Conservation (phyloP, 2,113 vertebrate species). For the Python bivittatus region DNA sequence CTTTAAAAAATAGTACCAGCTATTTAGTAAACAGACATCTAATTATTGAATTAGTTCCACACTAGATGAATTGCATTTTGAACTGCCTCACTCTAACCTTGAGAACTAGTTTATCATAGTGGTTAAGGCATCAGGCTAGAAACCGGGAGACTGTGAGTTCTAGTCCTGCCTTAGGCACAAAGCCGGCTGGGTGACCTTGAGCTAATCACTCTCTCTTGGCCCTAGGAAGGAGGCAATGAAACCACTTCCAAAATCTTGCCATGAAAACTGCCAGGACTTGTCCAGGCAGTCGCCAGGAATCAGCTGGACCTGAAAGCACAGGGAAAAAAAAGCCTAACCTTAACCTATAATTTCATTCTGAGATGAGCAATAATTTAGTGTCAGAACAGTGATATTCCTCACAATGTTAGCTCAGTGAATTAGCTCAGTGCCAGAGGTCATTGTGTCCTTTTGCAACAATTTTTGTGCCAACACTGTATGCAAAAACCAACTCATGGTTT, state of each 20-base stretch:
- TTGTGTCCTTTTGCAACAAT: background rate
- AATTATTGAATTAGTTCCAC: background rate
- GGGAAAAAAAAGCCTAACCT: background rate
- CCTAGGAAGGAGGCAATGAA: background rate
- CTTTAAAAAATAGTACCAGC: background rate
- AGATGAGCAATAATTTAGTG: background rate
- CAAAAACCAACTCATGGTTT: background rate
- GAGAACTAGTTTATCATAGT: background rate
- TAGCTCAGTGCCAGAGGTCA: background rate
- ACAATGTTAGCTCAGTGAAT: background rate
- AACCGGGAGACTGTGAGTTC: background rate
- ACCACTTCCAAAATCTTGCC: background rate
- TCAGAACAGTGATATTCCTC: background rate
- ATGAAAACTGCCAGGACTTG: background rate
- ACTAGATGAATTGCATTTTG: background rate
- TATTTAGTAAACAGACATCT: background rate
- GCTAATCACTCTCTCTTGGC: background rate
- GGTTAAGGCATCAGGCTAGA: background rate
- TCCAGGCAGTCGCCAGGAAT: background rate
- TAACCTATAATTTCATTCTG: background rate
- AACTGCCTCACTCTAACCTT: background rate
- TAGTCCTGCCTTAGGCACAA: background rate
- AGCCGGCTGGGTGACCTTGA: background rate
- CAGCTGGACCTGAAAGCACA: background rate
- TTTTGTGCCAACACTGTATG: background rate